Conservation (phyloP, 2,113 vertebrate species). For the Leucosticte australis region DNA sequence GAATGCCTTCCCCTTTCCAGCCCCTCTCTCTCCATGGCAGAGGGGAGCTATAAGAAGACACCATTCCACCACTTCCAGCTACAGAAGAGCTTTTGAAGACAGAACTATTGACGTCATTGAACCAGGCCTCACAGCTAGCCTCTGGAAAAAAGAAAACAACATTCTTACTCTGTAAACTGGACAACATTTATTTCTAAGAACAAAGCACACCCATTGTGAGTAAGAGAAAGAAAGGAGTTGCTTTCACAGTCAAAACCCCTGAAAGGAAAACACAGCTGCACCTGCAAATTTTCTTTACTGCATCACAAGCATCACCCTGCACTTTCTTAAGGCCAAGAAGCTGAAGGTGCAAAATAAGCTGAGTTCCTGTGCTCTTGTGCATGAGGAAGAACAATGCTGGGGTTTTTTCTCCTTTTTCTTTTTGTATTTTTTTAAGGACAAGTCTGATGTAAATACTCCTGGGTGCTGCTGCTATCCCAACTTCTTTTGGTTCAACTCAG, state of each 20-base stretch:
- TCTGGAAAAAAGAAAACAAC: neutral
- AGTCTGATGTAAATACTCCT: neutral
- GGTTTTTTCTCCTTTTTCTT: neutral
- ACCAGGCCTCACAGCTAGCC: conserved; percentile 20
- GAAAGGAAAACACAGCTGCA: conserved; percentile 54
- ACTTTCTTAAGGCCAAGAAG: neutral
- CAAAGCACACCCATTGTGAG: conserved; percentile 29
- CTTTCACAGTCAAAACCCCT: neutral
- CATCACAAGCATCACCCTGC: neutral
- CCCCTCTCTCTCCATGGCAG: neutral
- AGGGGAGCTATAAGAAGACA: neutral
- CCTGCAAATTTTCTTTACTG: neutral
- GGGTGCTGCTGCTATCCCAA: neutral
- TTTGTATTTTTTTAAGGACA: neutral
- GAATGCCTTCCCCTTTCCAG: neutral
- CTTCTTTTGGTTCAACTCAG: neutral
- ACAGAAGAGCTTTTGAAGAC: conserved; percentile 2
- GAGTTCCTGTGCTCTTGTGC: neutral
- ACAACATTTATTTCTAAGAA: conserved; percentile 50
- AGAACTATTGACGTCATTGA: neutral
- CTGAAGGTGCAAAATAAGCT: neutral
- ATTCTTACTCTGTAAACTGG: conserved; percentile 32
- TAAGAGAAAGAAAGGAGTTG: neutral
- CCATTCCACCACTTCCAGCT: neutral
- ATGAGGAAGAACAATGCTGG: neutral